Evolutionary conservation across 2,888 invertebrate species (phyloP).

Genomic region (Antheraea yamamai): DNA sequence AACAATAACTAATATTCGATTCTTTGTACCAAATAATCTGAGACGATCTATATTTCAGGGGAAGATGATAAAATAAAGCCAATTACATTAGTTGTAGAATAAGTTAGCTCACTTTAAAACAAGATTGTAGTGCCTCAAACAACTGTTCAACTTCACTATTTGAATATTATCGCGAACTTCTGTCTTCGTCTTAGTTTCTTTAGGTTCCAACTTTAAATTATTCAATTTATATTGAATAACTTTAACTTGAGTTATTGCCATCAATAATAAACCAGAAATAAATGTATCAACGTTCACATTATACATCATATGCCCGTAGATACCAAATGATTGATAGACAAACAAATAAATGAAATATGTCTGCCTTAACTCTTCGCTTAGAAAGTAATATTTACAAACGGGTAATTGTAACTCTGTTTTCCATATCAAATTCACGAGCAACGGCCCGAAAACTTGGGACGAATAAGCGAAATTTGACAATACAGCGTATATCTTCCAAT

Average conservation of each 20-base stretch:
- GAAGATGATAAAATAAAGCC: neutral
- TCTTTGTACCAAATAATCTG: neutral
- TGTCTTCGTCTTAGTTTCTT: conserved; percentile 27
- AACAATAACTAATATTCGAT: neutral
- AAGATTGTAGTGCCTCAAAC: conserved; percentile 53
- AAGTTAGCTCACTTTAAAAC: conserved; percentile 50
- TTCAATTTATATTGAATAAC: conserved; percentile 51
- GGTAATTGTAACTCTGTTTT: conserved; percentile 51
- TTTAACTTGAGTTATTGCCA: conserved; percentile 55
- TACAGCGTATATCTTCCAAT: conserved; percentile 42
- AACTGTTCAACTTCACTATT: conserved; percentile 37
- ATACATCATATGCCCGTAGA: conserved; percentile 65
- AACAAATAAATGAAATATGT: conserved; percentile 52
- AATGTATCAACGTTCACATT: conserved; percentile 60
- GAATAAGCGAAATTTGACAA: conserved; percentile 47
- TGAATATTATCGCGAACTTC: conserved; percentile 30
- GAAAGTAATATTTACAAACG: conserved; percentile 65
- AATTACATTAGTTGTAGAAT: neutral
- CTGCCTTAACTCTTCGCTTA: conserved; percentile 48
- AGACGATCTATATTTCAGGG: neutral
- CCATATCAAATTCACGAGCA: conserved; percentile 46
- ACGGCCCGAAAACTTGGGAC: conserved; percentile 45
- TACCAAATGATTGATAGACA: conserved; percentile 59
- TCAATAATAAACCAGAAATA: conserved; percentile 54
- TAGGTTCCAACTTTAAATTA: conserved; percentile 40